Conservation (phyloP, 2,888 invertebrate genomes). For the Polydesmus complanatus region DNA sequence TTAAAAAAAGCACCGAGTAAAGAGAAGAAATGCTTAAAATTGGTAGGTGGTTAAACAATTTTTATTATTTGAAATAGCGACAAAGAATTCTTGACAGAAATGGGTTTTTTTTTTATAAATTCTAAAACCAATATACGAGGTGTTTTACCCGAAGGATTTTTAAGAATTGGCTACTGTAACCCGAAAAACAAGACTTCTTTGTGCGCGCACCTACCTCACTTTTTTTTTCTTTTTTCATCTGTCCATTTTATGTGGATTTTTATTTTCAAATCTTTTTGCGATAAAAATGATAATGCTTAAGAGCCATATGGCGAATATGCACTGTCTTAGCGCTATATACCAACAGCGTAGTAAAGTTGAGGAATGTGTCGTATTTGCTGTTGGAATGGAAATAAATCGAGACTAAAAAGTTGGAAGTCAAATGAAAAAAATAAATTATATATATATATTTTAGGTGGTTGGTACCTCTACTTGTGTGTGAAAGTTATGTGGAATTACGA, state of each 20-base stretch:
- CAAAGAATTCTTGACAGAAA: background rate
- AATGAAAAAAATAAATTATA: too few species aligned
- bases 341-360: background rate
- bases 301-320: too few species aligned
- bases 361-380: background rate
- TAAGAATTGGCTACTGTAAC: background rate
- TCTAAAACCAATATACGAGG: background rate
- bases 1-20: too few species aligned
- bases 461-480: background rate
- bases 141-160: background rate
- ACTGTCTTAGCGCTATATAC: background rate
- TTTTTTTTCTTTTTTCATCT: too few species aligned
- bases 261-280: background rate
- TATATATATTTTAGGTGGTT: background rate
- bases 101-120: background rate
- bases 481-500: background rate
- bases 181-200: background rate
- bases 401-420: too few species aligned
- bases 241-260: background rate
- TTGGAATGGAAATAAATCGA: background rate
- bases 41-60: too few species aligned
- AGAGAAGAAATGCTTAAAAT: too few species aligned
- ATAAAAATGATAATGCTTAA: background rate
- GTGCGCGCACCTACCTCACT: background rate
- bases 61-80: too few species aligned